A percentile compares a stretch with the other conserved stretches of the same genome.
Evolutionary conservation across 53 echinoderm and acorn worm species (phyloP).

Genomic region (Henricia sp.): DNA sequence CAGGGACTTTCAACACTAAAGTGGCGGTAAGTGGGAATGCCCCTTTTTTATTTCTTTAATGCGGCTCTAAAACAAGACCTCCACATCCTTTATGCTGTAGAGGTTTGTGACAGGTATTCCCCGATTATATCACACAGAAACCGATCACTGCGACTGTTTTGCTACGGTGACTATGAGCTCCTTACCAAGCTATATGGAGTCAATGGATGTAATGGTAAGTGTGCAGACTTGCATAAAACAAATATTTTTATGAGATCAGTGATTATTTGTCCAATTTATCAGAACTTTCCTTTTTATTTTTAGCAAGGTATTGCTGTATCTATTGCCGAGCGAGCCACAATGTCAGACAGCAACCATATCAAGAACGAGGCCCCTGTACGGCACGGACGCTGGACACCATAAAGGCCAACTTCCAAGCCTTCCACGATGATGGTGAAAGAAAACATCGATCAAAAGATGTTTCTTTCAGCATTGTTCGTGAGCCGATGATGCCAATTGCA

Average conservation of each 20-base stretch:
- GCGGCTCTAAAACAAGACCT: not conserved
- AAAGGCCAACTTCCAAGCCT: not conserved
- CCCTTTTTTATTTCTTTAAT: not conserved
- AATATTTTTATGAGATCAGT: not conserved
- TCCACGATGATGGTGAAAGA: not conserved
- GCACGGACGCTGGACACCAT: not conserved
- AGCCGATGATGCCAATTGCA: slow-evolving; percentile 22
- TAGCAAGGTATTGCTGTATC: slow-evolving; percentile 60
- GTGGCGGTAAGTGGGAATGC: slow-evolving; percentile 13
- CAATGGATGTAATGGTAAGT: slow-evolving; percentile 26
- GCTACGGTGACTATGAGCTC: slow-evolving; percentile 44
- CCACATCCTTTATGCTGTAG: not conserved
- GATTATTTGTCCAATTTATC: not conserved
- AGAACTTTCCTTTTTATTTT: not conserved
- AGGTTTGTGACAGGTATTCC: not conserved
- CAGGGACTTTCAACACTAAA: not conserved
- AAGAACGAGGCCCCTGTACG: not conserved
- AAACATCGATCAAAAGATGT: slow-evolving; percentile 33
- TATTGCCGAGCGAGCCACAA: slow-evolving; percentile 12
- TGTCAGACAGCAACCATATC: slow-evolving; percentile 3
- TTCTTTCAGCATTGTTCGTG: slow-evolving; percentile 26
- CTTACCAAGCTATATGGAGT: slow-evolving; percentile 45
- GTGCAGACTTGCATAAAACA: not conserved
- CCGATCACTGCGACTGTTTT: not conserved
- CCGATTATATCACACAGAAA: not conserved